Conservation (phyloP, 2,797 vertebrate species). For the Hemibagrus guttatus region DNA sequence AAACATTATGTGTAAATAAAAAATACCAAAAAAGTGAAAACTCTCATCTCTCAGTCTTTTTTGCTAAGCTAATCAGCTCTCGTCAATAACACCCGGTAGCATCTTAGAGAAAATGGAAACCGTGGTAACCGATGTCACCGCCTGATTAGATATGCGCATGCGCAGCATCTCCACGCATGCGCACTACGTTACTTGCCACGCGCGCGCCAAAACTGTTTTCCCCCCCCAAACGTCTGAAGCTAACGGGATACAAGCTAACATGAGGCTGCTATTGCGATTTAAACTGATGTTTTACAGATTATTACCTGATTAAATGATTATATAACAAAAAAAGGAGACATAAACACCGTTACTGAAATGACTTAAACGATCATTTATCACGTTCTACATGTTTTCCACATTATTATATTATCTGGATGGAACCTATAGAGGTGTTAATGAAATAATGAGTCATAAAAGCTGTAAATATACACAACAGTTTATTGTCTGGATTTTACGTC, state of each 20-base stretch:
- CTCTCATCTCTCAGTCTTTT: not conserved
- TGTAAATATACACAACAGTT: constrained; percentile 45
- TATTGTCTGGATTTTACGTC: constrained; percentile 49
- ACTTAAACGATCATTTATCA: not conserved
- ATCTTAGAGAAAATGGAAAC: constrained; percentile 5
- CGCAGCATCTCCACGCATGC: not conserved
- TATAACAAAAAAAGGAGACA: not conserved
- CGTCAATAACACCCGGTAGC: constrained; percentile 15
- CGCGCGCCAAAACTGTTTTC: not conserved
- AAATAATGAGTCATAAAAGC: not conserved
- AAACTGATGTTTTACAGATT: not conserved
- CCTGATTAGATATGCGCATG: not conserved
- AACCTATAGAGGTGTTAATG: not conserved
- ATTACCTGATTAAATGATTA: not conserved
- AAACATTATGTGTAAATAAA: not conserved
- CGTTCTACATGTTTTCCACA: not conserved
- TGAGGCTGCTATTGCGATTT: not conserved
- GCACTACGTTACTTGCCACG: not conserved
- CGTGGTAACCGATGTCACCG: not conserved
- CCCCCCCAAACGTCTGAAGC: not conserved
- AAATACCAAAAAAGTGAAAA: not conserved
- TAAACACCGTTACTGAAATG: not conserved
- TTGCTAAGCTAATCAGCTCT: not conserved
- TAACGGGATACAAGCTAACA: not conserved
- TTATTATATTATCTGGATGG: too few species aligned